Conservation (phyloP, 1,140 invertebrate species). For the Trichonephila clavata region DNA sequence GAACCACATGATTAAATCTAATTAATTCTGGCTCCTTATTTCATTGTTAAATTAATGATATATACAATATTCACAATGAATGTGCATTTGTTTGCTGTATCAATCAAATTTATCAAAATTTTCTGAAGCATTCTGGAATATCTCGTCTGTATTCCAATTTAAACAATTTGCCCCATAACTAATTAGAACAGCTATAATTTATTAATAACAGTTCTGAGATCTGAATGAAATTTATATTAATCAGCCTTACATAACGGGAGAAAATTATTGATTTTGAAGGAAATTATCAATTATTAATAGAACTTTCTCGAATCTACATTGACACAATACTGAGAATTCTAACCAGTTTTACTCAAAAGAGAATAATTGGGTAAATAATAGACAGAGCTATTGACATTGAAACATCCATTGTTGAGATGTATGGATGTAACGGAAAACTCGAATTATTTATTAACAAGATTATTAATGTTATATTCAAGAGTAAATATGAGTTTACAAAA, state of each 20-base stretch:
- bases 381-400: too few species aligned
- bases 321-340: background rate
- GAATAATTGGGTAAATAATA: background rate
- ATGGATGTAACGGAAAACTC: too few species aligned
- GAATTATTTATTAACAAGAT: too few species aligned
- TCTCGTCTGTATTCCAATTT: background rate
- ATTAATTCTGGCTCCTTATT: background rate
- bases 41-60: background rate
- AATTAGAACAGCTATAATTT: background rate
- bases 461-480: too few species aligned
- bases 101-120: constrained; percentile 22
- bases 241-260: background rate
- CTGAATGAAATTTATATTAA: background rate
- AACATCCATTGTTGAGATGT: too few species aligned
- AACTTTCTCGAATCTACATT: background rate
- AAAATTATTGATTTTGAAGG: background rate
- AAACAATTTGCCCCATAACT: background rate
- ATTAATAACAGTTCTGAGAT: background rate
- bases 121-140: background rate
- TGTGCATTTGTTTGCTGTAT: background rate
- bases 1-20: background rate
- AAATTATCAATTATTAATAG: background rate
- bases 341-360: background rate
- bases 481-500: too few species aligned
- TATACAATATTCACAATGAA: background rate